Conservation (phyloP, 2,888 invertebrate species). For the Cosmia trapezina region DNA sequence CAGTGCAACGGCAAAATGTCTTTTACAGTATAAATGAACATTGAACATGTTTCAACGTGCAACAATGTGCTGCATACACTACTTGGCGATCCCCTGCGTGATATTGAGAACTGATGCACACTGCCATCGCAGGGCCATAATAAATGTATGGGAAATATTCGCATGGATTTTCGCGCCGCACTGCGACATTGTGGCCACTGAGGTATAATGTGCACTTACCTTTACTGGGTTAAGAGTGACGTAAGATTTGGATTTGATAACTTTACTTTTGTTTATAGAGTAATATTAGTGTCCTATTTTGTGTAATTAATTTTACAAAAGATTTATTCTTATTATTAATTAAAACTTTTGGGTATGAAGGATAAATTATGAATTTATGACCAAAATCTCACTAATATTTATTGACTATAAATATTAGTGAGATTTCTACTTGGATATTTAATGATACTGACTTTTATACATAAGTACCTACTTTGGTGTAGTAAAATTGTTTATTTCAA, state of each 20-base stretch:
- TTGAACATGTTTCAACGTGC: conserved; percentile 42
- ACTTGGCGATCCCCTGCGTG: conserved; percentile 29
- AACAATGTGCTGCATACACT: conserved; percentile 21
- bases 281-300: background rate
- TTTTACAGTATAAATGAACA: conserved; percentile 41
- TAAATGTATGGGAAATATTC: conserved; percentile 20
- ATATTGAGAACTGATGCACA: conserved; percentile 33
- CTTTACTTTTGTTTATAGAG: background rate
- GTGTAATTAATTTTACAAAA: background rate
- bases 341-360: background rate
- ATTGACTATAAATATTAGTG: background rate
- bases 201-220: conserved; percentile 17
- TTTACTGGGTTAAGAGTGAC: conserved; percentile 6
- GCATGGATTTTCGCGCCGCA: conserved; percentile 18
- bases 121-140: conserved; percentile 8
- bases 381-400: no score
- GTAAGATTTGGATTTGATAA: background rate
- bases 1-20: conserved; percentile 27
- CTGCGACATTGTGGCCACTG: conserved; percentile 9
- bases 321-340: background rate
- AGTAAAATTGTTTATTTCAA: background rate
- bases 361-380: background rate
- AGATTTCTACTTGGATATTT: background rate
- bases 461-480: no score
- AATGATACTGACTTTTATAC: background rate